Evolutionary conservation across 2,113 vertebrate species (phyloP).

Genomic region (Callionymus lyra): DNA sequence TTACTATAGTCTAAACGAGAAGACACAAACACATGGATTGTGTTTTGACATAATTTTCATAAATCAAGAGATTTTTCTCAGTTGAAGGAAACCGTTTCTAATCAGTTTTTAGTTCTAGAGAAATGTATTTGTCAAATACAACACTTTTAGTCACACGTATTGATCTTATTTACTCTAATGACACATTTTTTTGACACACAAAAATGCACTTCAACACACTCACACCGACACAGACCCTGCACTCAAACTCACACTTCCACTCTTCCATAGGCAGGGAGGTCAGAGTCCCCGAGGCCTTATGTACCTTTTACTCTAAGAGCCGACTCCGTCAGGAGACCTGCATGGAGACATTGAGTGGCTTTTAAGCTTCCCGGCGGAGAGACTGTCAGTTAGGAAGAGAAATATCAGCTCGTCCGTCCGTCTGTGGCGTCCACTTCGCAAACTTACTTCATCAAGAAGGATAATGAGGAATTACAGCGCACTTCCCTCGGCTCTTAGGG

Average conservation of each 20-base stretch:
- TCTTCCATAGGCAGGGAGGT: constrained; percentile 44
- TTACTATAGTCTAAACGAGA: no score
- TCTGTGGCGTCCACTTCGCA: no score
- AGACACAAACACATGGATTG: no score
- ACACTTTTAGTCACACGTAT: constrained; percentile 7
- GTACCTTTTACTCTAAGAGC: constrained; percentile 58
- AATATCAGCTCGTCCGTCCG: constrained; percentile 30
- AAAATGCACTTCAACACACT: constrained; percentile 4
- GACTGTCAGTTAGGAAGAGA: constrained; percentile 36
- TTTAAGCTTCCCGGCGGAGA: constrained; percentile 50
- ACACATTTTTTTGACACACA: constrained; percentile 31
- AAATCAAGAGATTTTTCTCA: no score
- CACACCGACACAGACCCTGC: constrained; percentile 6
- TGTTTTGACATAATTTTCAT: no score
- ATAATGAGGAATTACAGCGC: no score
- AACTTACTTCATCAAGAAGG: no score
- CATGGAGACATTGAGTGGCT: constrained; percentile 49
- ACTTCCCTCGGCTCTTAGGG: no score
- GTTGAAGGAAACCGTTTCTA: no score
- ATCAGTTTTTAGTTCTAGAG: constrained; percentile 13
- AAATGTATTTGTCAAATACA: constrained; percentile 10
- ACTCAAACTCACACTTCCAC: constrained; percentile 30
- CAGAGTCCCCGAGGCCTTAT: constrained; percentile 30
- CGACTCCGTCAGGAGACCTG: constrained; percentile 29
- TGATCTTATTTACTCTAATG: constrained; percentile 34